Percentiles rank a stretch among this genome's conserved stretches.
Conservation (phyloP, 2,113 vertebrate species). For the Lampris megalopsis region DNA sequence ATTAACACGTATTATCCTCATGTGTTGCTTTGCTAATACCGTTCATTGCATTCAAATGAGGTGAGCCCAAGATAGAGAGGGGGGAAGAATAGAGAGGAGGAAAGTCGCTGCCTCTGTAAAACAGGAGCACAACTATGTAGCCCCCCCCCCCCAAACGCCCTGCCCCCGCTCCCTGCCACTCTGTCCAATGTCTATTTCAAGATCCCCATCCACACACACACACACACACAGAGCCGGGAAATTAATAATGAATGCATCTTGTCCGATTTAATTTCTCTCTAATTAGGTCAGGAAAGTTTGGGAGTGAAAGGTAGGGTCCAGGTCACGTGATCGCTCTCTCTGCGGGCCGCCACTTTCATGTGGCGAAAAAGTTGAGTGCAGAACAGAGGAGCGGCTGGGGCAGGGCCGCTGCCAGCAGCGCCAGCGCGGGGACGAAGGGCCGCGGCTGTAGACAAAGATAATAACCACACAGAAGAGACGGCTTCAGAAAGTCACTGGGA, state of each 20-base stretch:
- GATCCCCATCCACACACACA: constrained; percentile 35
- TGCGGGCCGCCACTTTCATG: constrained; percentile 71
- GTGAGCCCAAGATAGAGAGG: constrained; percentile 18
- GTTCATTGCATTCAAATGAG: constrained; percentile 60
- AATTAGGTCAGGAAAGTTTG: constrained; percentile 82
- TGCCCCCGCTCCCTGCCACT: constrained; percentile 18
- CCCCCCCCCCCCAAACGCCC: constrained; percentile 50
- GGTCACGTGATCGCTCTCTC: constrained; percentile 67
- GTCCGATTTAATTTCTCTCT: constrained; percentile 73
- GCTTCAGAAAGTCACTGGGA: constrained; percentile 62
- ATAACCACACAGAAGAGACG: constrained; percentile 72
- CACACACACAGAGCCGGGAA: constrained; percentile 22
- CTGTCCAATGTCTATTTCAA: constrained; percentile 70
- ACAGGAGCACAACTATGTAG: not conserved
- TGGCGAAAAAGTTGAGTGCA: constrained; percentile 49
- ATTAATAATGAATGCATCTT: constrained; percentile 80
- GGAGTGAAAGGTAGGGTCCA: constrained; percentile 72
- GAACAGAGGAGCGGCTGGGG: constrained; percentile 68
- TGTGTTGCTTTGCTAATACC: constrained; percentile 34
- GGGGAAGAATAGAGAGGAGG: not conserved
- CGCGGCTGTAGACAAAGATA: constrained; percentile 80
- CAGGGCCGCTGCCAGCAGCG: constrained; percentile 59
- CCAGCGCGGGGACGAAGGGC: constrained; percentile 69
- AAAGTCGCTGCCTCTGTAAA: constrained; percentile 22
- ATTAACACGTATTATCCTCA: constrained; percentile 68